phyloP scores from a whole-genome alignment of 2,113 vertebrate genomes.

The Mesoclemmys tuberculata region DNA sequence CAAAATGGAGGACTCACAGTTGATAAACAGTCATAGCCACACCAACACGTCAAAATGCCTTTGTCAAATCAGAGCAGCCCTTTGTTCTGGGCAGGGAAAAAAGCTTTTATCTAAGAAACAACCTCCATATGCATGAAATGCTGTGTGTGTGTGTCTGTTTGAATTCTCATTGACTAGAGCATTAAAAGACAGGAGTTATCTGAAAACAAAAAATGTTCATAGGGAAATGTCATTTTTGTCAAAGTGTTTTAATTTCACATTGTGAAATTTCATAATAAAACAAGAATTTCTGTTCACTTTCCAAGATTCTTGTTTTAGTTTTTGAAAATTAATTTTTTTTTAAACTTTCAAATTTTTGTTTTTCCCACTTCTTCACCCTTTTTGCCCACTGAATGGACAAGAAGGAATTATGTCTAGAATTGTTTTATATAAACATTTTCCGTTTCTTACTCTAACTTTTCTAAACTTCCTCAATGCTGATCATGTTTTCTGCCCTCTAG shows the following conservation, averaged over 20 bases:
- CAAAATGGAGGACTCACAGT: background rate
- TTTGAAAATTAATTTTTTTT: background rate
- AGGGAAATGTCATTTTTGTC: background rate
- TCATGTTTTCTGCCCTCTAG: background rate
- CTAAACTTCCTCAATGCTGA: background rate
- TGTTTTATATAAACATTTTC: background rate
- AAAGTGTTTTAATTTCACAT: background rate
- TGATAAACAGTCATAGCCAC: background rate
- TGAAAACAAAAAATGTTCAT: background rate
- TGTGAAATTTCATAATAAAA: background rate
- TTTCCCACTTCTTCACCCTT: background rate
- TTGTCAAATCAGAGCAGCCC: background rate
- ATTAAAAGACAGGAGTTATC: background rate
- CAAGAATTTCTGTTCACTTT: background rate
- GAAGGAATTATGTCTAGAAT: background rate
- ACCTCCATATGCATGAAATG: background rate
- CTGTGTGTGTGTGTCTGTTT: background rate
- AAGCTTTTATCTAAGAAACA: background rate
- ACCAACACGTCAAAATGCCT: background rate
- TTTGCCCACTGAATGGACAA: background rate
- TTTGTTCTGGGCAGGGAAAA: background rate
- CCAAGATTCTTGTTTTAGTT: background rate
- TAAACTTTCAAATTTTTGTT: background rate
- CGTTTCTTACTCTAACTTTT: background rate
- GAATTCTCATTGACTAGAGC: background rate